These are phyloP conservation scores for Drosophila tsacasi DNA, from an alignment of 1,140 invertebrate genomes.

Conservation along the genomic window DNA sequence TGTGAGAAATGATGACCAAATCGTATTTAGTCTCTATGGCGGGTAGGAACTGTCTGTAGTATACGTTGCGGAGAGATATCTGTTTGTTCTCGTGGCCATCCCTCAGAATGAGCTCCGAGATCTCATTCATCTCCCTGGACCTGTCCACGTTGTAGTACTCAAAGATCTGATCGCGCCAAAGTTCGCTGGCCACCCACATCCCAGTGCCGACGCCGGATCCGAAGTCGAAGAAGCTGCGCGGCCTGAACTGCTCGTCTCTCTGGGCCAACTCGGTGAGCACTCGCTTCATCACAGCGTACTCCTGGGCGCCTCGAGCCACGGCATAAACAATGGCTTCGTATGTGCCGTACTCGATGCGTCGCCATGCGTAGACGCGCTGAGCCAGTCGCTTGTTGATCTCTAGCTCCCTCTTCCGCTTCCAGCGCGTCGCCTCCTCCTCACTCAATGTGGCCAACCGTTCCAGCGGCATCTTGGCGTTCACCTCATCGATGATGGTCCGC, in stretches of 20 bases:
- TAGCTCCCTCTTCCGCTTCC: slow-evolving; percentile 75
- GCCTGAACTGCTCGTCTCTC: slow-evolving; percentile 89
- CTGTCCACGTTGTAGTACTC: slow-evolving; percentile 94
- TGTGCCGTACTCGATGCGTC: slow-evolving; percentile 89
- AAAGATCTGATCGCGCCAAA: slow-evolving; percentile 90
- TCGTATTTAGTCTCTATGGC: slow-evolving; percentile 90
- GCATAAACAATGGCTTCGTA: slow-evolving; percentile 90
- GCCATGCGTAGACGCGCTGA: slow-evolving; percentile 89
- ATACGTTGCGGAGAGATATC: slow-evolving; percentile 87
- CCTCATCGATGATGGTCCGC: slow-evolving; percentile 66
- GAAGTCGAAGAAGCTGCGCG: slow-evolving; percentile 93
- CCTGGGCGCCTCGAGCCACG: slow-evolving; percentile 88
- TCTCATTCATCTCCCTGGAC: slow-evolving; percentile 92
- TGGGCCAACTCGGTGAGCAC: slow-evolving; percentile 91
- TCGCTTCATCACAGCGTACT: slow-evolving; percentile 90
- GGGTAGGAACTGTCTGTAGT: slow-evolving; percentile 93
- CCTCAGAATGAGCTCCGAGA: slow-evolving; percentile 90
- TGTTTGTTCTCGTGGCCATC: slow-evolving; percentile 88
- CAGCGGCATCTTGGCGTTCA: slow-evolving; percentile 75
- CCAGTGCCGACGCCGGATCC: slow-evolving; percentile 95
- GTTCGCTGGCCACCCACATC: slow-evolving; percentile 91
- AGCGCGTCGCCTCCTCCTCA: slow-evolving; percentile 70
- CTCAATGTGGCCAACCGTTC: slow-evolving; percentile 57
- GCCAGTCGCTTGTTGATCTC: slow-evolving; percentile 85
- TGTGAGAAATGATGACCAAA: slow-evolving; percentile 92